Evolutionary conservation across 1,140 invertebrate genomes (phyloP).

Genomic region (Drosophila lowei): DNA sequence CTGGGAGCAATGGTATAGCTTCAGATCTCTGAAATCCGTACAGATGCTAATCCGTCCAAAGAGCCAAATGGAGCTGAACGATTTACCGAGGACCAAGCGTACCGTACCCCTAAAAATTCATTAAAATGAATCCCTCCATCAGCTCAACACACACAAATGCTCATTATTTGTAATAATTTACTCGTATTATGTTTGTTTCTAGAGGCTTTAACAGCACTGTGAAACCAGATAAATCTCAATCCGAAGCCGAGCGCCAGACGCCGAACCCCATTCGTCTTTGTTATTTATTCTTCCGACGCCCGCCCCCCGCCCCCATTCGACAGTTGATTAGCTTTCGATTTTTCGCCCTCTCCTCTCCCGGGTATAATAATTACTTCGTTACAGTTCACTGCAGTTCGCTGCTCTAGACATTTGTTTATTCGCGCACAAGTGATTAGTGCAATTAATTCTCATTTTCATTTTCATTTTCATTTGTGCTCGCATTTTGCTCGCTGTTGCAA

Average conservation of each 20-base stretch:
- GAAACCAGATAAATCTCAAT: slow-evolving; percentile 19
- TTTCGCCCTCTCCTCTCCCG: slow-evolving; percentile 4
- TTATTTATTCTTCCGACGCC: slow-evolving; percentile 11
- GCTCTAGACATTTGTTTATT: slow-evolving; percentile 37
- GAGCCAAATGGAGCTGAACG: slow-evolving; percentile 31
- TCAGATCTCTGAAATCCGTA: slow-evolving; percentile 59
- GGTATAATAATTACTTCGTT: slow-evolving; percentile 48
- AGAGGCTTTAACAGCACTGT: too few species aligned
- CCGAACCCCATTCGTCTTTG: slow-evolving; percentile 22
- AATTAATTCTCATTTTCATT: slow-evolving; percentile 66
- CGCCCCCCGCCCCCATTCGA: slow-evolving; percentile 7
- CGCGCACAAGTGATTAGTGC: slow-evolving; percentile 43
- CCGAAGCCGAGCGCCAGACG: not conserved
- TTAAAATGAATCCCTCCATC: not conserved
- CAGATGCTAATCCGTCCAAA: slow-evolving; percentile 66
- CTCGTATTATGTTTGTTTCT: not conserved
- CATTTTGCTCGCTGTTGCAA: slow-evolving; percentile 45
- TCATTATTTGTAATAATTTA: not conserved
- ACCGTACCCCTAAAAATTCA: not conserved
- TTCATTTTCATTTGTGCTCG: slow-evolving; percentile 39
- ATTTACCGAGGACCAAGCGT: not conserved
- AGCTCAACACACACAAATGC: not conserved
- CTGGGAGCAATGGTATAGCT: slow-evolving; percentile 71
- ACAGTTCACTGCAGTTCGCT: slow-evolving; percentile 52
- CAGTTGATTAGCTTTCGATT: slow-evolving; percentile 43